These are phyloP conservation scores for Eupithecia tripunctaria DNA, from an alignment of 2,888 invertebrate genomes.

Conservation along the genomic window DNA sequence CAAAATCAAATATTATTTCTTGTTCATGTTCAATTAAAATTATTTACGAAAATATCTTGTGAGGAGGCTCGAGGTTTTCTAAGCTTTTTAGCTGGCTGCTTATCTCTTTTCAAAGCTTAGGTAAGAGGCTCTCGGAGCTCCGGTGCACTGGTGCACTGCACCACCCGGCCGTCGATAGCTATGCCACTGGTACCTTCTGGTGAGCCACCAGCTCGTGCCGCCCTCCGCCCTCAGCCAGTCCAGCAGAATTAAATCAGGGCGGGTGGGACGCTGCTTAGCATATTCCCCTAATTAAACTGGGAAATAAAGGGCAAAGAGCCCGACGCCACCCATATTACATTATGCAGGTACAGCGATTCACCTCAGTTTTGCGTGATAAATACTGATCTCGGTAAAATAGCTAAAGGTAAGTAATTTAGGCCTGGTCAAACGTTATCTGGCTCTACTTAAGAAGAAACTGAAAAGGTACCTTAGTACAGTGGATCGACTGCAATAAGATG, in stretches of 20 bases:
- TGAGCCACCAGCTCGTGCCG: not conserved
- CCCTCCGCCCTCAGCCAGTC: slow-evolving; percentile 20
- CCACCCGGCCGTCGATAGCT: no score
- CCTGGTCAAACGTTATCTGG: not conserved
- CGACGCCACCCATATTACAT: not conserved
- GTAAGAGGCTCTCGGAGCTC: no score
- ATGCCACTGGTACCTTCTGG: not conserved
- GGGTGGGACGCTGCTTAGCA: slow-evolving; percentile 59
- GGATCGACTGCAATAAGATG: no score
- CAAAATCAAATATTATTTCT: no score
- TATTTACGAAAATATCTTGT: no score
- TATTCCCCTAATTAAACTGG: slow-evolving; percentile 72
- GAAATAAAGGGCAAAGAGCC: slow-evolving; percentile 8
- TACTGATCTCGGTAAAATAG: not conserved
- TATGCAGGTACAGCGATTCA: not conserved
- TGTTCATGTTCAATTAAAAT: no score
- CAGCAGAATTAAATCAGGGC: slow-evolving; percentile 47
- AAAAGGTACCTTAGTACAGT: not conserved
- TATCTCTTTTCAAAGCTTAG: no score
- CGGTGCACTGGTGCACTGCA: no score
- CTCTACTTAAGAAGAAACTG: no score
- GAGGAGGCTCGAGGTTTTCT: no score
- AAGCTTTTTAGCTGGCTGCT: no score
- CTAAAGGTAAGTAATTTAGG: not conserved
- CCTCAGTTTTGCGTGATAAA: not conserved